These are phyloP conservation scores for Cnemophilus loriae DNA, from an alignment of 2,113 vertebrate genomes.

Conservation along the genomic window DNA sequence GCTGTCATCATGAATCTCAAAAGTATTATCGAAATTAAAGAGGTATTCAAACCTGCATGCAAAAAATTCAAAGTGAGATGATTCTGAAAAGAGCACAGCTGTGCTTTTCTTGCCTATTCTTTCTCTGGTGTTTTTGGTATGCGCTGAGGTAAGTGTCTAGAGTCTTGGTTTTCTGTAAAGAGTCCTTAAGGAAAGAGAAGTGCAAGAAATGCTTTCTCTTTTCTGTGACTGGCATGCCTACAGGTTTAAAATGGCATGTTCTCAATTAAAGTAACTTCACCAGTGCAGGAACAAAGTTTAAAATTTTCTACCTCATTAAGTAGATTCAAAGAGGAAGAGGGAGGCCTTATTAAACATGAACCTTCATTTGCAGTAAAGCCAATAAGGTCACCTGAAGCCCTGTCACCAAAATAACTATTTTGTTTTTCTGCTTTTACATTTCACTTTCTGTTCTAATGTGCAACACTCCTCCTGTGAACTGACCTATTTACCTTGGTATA, in stretches of 20 bases:
- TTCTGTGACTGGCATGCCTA: background rate
- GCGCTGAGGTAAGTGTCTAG: background rate
- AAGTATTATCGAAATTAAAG: conserved; percentile 86
- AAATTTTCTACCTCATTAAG: conserved; percentile 12
- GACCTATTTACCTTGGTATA: conserved; percentile 2
- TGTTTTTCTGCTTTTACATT: background rate
- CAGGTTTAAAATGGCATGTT: background rate
- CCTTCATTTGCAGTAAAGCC: conserved; percentile 18
- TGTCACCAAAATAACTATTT: background rate
- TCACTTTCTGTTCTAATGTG: background rate
- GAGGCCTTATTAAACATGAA: background rate
- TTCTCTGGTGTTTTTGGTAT: background rate
- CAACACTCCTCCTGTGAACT: background rate
- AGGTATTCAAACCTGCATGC: conserved; percentile 83
- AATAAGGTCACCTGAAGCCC: background rate
- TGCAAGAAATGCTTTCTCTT: background rate
- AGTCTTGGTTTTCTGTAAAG: background rate
- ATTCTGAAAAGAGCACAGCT: background rate
- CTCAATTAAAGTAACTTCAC: conserved; percentile 17
- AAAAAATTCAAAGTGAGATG: background rate
- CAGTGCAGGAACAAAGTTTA: background rate
- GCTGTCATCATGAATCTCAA: conserved; percentile 85
- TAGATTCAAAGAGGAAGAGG: background rate
- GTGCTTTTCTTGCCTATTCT: background rate
- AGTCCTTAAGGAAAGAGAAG: background rate